phyloP scores from a whole-genome alignment of 2,113 vertebrate species.

The Anseranas semipalmata region DNA sequence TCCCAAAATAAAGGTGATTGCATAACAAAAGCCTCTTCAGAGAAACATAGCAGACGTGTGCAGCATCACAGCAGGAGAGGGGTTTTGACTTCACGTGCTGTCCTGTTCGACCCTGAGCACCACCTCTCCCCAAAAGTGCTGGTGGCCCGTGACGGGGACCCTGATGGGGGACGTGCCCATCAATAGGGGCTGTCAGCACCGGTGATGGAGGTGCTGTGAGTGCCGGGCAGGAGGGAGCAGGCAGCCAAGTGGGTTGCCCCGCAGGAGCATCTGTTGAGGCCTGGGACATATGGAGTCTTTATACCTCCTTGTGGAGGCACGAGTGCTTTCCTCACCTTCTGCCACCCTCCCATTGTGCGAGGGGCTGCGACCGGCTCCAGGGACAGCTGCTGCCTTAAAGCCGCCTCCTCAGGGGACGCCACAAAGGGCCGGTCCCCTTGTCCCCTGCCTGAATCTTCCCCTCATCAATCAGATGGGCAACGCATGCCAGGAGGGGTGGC shows the following conservation, averaged over 20 bases:
- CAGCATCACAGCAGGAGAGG: background rate
- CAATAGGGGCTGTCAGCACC: slow-evolving; percentile 32
- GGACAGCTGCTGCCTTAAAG: slow-evolving; percentile 61
- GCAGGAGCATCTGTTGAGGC: slow-evolving; percentile 77
- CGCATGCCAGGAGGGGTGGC: background rate
- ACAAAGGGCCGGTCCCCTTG: background rate
- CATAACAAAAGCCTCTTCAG: background rate
- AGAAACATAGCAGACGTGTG: background rate
- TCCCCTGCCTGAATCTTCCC: background rate
- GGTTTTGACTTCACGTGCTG: accelerated
- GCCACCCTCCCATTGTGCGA: slow-evolving; percentile 27
- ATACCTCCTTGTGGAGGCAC: slow-evolving; percentile 70
- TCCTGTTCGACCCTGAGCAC: accelerated
- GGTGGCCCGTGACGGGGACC: background rate
- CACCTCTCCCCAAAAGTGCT: background rate
- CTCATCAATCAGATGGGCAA: slow-evolving; percentile 5
- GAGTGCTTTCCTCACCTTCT: slow-evolving; percentile 67
- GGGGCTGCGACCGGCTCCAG: background rate
- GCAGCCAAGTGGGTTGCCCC: background rate
- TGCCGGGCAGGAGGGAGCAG: background rate
- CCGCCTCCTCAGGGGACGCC: background rate
- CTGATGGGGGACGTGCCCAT: background rate
- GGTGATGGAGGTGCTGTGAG: background rate
- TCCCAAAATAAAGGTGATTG: background rate
- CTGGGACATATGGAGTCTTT: slow-evolving; percentile 78